Base-by-base conservation (phyloP, 2,113 vertebrate genomes). In the Charina bottae region DNA sequence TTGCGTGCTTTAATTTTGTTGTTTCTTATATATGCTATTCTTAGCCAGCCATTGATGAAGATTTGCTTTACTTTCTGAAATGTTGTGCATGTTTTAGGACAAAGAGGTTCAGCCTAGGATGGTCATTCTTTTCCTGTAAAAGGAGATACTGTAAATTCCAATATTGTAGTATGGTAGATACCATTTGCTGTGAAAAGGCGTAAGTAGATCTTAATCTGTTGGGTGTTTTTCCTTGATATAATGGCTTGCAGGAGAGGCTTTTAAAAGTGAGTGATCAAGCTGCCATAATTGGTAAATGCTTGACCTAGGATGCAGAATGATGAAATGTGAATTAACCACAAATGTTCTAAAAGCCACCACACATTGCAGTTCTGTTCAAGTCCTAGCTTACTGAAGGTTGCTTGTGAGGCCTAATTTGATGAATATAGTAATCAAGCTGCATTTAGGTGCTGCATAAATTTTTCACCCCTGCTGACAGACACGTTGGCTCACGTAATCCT, bases 371-470 rank as follows among this genome's bases (percentile, higher is more conserved):
- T 91, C 85, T 95, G 90, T 64, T 95, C 53, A 93, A 94, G 83
- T 90, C 92, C 85, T 94, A 90, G 93, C 91, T 90, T 95, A 83
- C 88, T 59, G 92, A 95, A 96, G 85, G 85, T 93, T 97, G 92
- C 96, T 97, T 96, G 88, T 92, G 96, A 93, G 93, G 94, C 93
- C 90, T 96, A 97, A 96, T 96, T 78, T 95, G 96, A 97, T 85
- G 94, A 93, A 96, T 96, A 85, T 92, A 95, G 90, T 94, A 96
- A 96, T 97, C 96, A 97, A 97, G 94, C 97, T 97, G 95, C 93
- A 94, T 96, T 93, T 96, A 97, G 96, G 96, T 97, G 97, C 96
- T 96, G 95, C 96, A 94, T 93, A 95, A 96, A 94, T 96, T 97
- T 98, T 96, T 97, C 97, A 96, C 95, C 94, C 96, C 96, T 96